A percentile compares a stretch with the other conserved stretches of the same genome.
Evolutionary conservation across 2,797 vertebrate genomes (phyloP).

Genomic region (Nyctibius grandis): DNA sequence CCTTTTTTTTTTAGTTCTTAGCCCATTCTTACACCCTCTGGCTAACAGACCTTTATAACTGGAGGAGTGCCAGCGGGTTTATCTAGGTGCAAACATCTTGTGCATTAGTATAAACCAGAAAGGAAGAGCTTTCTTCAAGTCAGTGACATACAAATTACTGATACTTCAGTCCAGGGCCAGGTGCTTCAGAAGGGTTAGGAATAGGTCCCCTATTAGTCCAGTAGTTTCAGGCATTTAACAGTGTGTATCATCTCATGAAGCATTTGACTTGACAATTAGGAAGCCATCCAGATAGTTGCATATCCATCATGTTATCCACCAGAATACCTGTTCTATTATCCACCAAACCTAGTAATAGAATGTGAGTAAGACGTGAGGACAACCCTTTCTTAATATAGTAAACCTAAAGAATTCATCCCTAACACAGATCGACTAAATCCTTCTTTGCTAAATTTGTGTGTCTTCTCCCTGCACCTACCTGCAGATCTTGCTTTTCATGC

Average conservation of each 20-base stretch:
- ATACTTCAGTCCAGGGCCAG: not conserved
- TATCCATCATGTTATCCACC: not conserved
- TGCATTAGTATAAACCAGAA: not conserved
- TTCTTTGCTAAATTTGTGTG: not conserved
- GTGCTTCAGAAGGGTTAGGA: not conserved
- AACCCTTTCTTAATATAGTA: not conserved
- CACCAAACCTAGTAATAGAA: not conserved
- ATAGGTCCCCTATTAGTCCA: not conserved
- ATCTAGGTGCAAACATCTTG: not conserved
- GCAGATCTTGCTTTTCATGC: not conserved
- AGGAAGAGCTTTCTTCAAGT: not conserved
- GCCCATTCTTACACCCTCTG: not conserved
- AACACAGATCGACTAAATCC: not conserved
- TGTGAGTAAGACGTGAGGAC: not conserved
- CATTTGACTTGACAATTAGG: not conserved
- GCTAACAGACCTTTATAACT: not conserved
- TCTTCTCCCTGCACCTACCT: not conserved
- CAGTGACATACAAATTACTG: not conserved
- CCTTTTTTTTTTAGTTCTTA: not conserved
- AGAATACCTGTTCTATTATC: not conserved
- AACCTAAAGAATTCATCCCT: not conserved
- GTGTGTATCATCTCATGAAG: not conserved
- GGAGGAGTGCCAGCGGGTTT: not conserved
- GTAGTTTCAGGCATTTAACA: not conserved
- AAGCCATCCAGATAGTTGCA: not conserved